Conservation (phyloP, 2,888 invertebrate species). For the Xiphydria camelus region DNA sequence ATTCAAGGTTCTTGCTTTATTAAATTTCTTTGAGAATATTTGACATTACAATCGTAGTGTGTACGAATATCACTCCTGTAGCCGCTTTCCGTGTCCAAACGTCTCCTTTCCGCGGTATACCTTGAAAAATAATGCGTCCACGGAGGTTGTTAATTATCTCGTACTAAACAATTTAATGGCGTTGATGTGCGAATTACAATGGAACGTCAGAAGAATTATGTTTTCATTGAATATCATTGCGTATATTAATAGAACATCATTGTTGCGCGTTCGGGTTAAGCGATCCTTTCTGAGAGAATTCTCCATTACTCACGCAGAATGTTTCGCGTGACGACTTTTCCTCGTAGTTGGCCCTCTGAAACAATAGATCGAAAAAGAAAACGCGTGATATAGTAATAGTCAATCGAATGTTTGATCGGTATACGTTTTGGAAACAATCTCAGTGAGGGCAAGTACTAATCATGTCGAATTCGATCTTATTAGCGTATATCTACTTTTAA, state of each 20-base stretch:
- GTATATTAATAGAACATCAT: conserved; percentile 27
- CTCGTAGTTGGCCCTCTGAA: background rate
- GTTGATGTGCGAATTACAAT: conserved; percentile 1
- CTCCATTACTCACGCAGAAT: background rate
- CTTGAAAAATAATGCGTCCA: no score
- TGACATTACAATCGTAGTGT: no score
- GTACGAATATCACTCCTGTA: no score
- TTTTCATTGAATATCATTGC: conserved; percentile 33
- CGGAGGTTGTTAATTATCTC: no score
- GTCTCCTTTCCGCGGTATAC: no score
- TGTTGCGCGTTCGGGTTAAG: background rate
- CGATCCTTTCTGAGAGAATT: background rate
- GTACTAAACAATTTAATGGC: no score
- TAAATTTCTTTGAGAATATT: no score
- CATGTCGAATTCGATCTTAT: conserved; percentile 38
- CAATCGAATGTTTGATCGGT: conserved; percentile 2
- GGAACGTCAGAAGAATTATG: background rate
- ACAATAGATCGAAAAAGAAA: conserved; percentile 10
- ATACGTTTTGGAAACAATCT: conserved; percentile 12
- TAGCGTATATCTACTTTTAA: conserved; percentile 46
- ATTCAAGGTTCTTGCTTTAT: no score
- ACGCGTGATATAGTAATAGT: background rate
- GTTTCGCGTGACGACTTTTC: no score
- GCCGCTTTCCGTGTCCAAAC: no score
- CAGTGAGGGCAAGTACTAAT: conserved; percentile 52